Conservation (phyloP, 2,797 vertebrate genomes). For the Hemibagrus guttatus region DNA sequence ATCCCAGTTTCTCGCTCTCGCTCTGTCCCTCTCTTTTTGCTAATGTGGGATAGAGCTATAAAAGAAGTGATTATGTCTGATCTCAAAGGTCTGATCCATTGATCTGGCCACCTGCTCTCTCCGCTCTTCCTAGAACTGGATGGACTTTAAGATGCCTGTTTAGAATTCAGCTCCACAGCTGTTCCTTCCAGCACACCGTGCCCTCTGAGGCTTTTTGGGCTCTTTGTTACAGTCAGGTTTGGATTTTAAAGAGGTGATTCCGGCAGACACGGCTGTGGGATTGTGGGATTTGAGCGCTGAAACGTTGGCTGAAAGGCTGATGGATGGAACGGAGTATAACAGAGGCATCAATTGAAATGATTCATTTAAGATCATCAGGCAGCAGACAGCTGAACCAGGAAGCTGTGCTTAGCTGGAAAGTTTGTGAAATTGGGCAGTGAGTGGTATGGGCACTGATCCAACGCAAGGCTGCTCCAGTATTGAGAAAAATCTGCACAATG, state of each 20-base stretch:
- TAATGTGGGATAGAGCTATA: conserved; percentile 30
- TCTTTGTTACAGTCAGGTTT: conserved; percentile 17
- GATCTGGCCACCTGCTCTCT: conserved; percentile 48
- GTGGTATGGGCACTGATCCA: not conserved
- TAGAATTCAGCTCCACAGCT: conserved; percentile 59
- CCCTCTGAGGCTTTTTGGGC: conserved; percentile 18
- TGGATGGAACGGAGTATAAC: not conserved
- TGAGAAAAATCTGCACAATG: not conserved
- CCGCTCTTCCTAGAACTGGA: conserved; percentile 18
- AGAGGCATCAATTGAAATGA: not conserved
- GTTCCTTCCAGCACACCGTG: conserved; percentile 52
- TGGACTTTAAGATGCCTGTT: conserved; percentile 48
- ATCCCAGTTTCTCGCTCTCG: not conserved
- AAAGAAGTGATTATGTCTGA: conserved; percentile 37
- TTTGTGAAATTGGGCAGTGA: not conserved
- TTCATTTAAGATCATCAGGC: not conserved
- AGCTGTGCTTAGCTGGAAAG: too few species aligned
- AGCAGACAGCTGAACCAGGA: not conserved
- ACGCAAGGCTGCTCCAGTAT: not conserved
- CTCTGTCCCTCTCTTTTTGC: conserved; percentile 13
- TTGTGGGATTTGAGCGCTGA: not conserved
- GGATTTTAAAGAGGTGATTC: conserved; percentile 23
- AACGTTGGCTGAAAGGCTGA: not conserved
- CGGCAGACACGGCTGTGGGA: not conserved
- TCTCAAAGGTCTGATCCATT: conserved; percentile 41